Conservation (phyloP, 2,797 vertebrate species). For the Neoniphon sammara region DNA sequence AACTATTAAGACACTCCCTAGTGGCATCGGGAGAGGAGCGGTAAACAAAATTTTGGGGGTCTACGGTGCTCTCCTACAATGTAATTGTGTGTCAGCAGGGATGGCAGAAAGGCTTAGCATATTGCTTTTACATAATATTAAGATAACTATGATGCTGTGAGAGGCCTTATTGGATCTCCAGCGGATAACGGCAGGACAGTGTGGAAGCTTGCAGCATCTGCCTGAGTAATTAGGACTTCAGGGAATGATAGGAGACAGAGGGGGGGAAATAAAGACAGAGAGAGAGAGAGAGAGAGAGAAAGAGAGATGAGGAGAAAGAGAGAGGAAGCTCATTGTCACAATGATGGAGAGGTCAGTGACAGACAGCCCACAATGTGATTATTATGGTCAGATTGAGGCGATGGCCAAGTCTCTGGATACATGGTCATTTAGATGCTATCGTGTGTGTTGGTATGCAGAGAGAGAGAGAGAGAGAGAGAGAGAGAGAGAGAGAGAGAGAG, state of each 20-base stretch:
- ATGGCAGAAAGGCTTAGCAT: conserved; percentile 58
- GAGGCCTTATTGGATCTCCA: conserved; percentile 75
- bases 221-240: conserved; percentile 80
- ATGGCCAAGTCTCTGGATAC: conserved; percentile 11
- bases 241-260: conserved; percentile 68
- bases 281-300: conserved; percentile 20
- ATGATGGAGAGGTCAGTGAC: conserved; percentile 53
- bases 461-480: neutral
- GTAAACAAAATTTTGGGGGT: conserved; percentile 67
- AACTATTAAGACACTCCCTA: conserved; percentile 55
- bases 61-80: conserved; percentile 36
- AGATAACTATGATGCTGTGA: conserved; percentile 68
- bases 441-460: conserved; percentile 8
- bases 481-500: neutral
- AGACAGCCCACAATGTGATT: conserved; percentile 39
- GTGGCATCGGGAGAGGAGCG: conserved; percentile 28
- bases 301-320: conserved; percentile 33
- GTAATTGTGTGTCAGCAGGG: conserved; percentile 64
- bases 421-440: conserved; percentile 28
- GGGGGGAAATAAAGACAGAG: conserved; percentile 2
- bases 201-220: conserved; percentile 73
- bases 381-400: conserved; percentile 35
- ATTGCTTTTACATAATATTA: conserved; percentile 74
- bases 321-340: conserved; percentile 29
- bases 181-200: conserved; percentile 71